Percentiles rank a stretch among this genome's conserved stretches.
Conservation (phyloP, 2,113 vertebrate species). For the Burhinus oedicnemus region DNA sequence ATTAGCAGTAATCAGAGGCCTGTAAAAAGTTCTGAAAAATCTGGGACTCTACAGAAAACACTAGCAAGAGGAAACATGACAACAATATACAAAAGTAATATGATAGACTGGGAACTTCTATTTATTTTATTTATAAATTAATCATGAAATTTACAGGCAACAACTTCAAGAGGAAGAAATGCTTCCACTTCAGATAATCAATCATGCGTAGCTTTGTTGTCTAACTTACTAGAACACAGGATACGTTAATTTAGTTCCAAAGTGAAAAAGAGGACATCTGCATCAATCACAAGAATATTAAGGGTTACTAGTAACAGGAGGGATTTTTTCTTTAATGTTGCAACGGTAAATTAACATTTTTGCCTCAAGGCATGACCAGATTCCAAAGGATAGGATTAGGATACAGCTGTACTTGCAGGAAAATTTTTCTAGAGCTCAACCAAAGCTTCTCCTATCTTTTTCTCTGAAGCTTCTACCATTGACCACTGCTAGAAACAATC, state of each 20-base stretch:
- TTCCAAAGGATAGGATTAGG: not conserved
- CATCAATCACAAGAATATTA: not conserved
- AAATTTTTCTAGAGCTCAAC: not conserved
- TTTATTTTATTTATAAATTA: not conserved
- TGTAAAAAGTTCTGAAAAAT: not conserved
- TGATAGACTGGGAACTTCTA: not conserved
- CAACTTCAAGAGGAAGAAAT: not conserved
- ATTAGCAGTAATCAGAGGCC: not conserved
- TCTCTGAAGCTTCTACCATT: not conserved
- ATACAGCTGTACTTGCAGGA: not conserved
- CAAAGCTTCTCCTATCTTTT: not conserved
- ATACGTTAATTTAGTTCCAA: not conserved
- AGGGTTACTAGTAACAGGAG: not conserved
- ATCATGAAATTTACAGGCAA: not conserved
- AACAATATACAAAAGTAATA: not conserved
- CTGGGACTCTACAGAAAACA: not conserved
- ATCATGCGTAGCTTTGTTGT: not conserved
- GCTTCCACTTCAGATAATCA: not conserved
- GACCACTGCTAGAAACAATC: not conserved
- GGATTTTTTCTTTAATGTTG: not conserved
- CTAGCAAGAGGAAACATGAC: not conserved
- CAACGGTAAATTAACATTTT: not conserved
- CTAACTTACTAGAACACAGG: not conserved
- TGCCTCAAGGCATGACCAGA: not conserved
- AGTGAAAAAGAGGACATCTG: not conserved